phyloP scores from a whole-genome alignment of 92 coral and sea anemone species.

The Scolanthus callimorphus region DNA sequence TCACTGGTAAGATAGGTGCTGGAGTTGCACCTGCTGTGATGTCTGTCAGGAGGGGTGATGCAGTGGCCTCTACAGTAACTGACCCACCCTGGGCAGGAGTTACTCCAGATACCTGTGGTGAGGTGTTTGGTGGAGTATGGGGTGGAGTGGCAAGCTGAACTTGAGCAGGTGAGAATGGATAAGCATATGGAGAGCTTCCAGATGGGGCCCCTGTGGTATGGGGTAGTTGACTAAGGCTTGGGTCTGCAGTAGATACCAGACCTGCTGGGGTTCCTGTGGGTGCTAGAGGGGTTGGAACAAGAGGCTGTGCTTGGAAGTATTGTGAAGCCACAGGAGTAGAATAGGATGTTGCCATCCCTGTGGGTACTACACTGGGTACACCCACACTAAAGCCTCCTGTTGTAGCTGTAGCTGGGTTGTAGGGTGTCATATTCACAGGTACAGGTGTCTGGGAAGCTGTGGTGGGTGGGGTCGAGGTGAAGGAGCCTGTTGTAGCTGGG shows the following conservation, averaged over 20 bases:
- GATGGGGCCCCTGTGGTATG: too few relatives aligned
- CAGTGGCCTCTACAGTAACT: constrained; percentile 79
- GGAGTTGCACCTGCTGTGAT: constrained; percentile 97
- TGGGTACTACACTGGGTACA: constrained; percentile 7
- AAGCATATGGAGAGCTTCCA: constrained; percentile 15
- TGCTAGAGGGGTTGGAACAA: constrained; percentile 20
- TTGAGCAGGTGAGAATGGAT: constrained; percentile 3
- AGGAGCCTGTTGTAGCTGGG: constrained; percentile 26
- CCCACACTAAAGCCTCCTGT: too few relatives aligned
- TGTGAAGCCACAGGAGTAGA: constrained; percentile 22
- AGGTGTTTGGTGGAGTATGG: background rate
- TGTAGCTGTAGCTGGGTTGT: constrained; percentile 12
- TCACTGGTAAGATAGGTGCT: constrained; percentile 56
- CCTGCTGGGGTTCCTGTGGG: constrained; percentile 14
- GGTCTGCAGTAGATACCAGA: constrained; percentile 1
- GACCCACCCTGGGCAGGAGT: constrained; percentile 6
- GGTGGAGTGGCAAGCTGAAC: constrained; percentile 4
- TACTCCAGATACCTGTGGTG: background rate
- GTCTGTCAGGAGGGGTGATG: constrained; percentile 78
- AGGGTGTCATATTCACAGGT: constrained; percentile 9
- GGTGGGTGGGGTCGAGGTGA: background rate
- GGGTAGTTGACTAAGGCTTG: constrained; percentile 1
- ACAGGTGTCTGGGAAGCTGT: background rate
- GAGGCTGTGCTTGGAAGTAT: constrained; percentile 20
- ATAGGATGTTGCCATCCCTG: constrained; percentile 28